phyloP scores from a whole-genome alignment of 2,888 invertebrate species.

The Habroteleia sp. region DNA sequence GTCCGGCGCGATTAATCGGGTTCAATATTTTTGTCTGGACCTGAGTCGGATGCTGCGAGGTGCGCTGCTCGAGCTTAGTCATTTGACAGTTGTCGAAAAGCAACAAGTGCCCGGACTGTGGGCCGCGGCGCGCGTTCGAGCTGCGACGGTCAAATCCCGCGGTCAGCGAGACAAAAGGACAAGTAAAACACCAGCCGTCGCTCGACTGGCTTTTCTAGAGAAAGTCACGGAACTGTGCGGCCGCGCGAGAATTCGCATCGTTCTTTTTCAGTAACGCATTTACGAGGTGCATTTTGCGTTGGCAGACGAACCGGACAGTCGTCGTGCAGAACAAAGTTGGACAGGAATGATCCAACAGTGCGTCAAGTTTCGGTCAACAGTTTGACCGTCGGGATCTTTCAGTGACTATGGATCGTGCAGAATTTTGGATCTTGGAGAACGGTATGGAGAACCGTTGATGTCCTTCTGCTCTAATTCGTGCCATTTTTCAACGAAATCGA shows the following conservation, averaged over 20 bases:
- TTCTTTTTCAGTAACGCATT: conserved; percentile 49
- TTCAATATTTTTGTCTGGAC: conserved; percentile 68
- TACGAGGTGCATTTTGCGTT: conserved; percentile 26
- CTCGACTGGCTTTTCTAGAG: conserved; percentile 15
- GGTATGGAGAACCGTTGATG: conserved; percentile 19
- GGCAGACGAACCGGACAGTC: conserved; percentile 8
- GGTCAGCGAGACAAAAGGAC: conserved; percentile 17
- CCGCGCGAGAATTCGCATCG: conserved; percentile 27
- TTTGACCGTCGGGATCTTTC: conserved; percentile 21
- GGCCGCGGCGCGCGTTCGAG: conserved; percentile 4
- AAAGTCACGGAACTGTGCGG: conserved; percentile 27
- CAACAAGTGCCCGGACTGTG: conserved; percentile 59
- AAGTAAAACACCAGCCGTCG: background rate
- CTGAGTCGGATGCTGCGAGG: conserved; percentile 73
- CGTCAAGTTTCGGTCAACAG: conserved; percentile 3
- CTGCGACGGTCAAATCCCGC: background rate
- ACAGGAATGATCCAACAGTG: conserved; percentile 4
- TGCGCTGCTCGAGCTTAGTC: conserved; percentile 71
- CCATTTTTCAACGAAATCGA: no score
- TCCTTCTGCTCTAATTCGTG: no score
- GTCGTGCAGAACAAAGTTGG: conserved; percentile 8
- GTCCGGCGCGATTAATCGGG: conserved; percentile 48
- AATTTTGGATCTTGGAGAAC: conserved; percentile 29
- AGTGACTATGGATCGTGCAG: conserved; percentile 26
- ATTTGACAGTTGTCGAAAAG: conserved; percentile 79